Percentiles rank a stretch among this genome's conserved stretches.
These are phyloP conservation scores for Athene noctua DNA, from an alignment of 2,113 vertebrate species.

Conservation along the genomic window DNA sequence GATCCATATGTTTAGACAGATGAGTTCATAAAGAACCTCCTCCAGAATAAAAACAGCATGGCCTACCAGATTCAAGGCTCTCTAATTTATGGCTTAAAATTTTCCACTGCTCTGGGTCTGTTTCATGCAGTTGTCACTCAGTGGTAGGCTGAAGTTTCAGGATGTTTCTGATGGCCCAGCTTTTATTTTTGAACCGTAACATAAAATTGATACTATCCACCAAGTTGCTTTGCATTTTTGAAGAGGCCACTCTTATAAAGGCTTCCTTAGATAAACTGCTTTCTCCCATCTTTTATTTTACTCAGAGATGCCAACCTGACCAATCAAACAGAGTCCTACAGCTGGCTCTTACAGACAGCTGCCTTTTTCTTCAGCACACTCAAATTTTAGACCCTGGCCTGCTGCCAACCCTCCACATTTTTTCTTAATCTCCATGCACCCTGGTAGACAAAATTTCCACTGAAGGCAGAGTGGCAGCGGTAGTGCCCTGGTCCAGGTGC, in stretches of 20 bases:
- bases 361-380: constrained; percentile 16
- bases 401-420: constrained; percentile 55
- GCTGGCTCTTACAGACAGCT: constrained; percentile 28
- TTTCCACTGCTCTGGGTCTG: constrained; percentile 27
- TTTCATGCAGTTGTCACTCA: constrained; percentile 54
- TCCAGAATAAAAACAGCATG: constrained; percentile 40
- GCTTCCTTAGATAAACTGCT: background rate
- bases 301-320: background rate
- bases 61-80: background rate
- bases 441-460: constrained; percentile 46
- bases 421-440: constrained; percentile 19
- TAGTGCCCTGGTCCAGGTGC: constrained; percentile 1
- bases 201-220: constrained; percentile 10
- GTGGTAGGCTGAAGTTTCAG: constrained; percentile 45
- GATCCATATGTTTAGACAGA: constrained; percentile 57
- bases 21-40: constrained; percentile 53
- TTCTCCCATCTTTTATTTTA: constrained; percentile 16
- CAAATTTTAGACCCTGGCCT: background rate
- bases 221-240: background rate
- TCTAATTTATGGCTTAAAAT: constrained; percentile 51
- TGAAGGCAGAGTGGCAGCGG: background rate
- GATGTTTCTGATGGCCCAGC: constrained; percentile 54
- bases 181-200: constrained; percentile 47
- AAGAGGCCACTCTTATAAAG: background rate
- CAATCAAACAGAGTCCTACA: constrained; percentile 17